Conservation (phyloP, 2,888 invertebrate species). For the Athrips mouffetella region DNA sequence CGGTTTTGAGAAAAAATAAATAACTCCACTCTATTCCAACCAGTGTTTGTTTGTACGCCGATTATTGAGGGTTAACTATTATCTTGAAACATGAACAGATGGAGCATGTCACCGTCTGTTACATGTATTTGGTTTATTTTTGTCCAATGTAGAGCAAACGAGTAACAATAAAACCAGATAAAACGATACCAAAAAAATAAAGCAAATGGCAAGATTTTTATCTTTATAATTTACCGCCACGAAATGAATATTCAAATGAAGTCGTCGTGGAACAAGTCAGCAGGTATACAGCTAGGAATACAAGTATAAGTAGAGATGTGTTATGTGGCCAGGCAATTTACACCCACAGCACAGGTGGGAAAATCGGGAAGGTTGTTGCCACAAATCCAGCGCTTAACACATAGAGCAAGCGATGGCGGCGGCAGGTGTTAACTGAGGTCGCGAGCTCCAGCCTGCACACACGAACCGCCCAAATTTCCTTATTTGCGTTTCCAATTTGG, state of each 20-base stretch:
- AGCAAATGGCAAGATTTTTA: not conserved
- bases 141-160: slow-evolving; percentile 15
- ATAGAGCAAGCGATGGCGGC: slow-evolving; percentile 55
- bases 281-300: not conserved
- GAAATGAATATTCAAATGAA: slow-evolving; percentile 13
- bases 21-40: slow-evolving; percentile 67
- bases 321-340: slow-evolving; percentile 44
- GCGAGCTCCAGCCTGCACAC: slow-evolving; percentile 51
- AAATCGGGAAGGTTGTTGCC: slow-evolving; percentile 38
- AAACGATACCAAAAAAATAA: not conserved
- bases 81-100: slow-evolving; percentile 63
- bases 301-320: slow-evolving; percentile 21
- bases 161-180: not conserved
- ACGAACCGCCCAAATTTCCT: slow-evolving; percentile 69
- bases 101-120: slow-evolving; percentile 52
- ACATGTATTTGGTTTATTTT: slow-evolving; percentile 42
- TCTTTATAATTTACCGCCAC: not conserved
- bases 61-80: slow-evolving; percentile 72
- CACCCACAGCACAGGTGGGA: slow-evolving; percentile 50
- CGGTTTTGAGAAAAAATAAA: slow-evolving; percentile 72
- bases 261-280: slow-evolving; percentile 8
- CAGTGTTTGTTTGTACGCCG: slow-evolving; percentile 68
- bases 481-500: slow-evolving; percentile 62
- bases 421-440: slow-evolving; percentile 68
- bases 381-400: slow-evolving; percentile 47